Base-by-base conservation (phyloP, 2,888 invertebrate genomes). In the Synanthedon vespiformis region DNA sequence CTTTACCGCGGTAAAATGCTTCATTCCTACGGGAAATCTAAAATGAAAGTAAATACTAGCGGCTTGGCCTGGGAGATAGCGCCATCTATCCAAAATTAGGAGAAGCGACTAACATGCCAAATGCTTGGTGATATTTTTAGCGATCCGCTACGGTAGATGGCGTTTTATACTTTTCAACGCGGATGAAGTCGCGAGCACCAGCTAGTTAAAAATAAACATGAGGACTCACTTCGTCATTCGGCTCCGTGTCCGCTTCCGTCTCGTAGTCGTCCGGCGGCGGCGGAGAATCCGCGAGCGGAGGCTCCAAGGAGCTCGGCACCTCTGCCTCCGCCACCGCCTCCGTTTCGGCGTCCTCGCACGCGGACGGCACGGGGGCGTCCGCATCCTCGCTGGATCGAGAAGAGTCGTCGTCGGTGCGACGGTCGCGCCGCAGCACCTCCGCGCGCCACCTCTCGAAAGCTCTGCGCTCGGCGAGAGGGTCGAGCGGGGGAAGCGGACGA, bases 391-490 rank as follows among this genome's bases (percentile, higher is more conserved):
- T 72, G 49, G 77, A 77, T 53, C 70, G 77, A 5, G 60, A 59
- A 41, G 66, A 64, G 57, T 70, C 74, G 49, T 61, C 68, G 52
- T 57, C 66, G 55, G 60, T 51, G 50, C 52, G 49, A 34, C 40
- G 4, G 50, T 51, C 54, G 50, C 68, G 67, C 14, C 74, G 69
- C 55, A 77, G 59, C 56, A 77, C 72, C 52, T 70, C 73, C 16
- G 71, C 75, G 3, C 80, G 79, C 82, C 83, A 82, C 3, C 74
- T 74, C 55, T 80, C 80, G 67, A 81, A 82, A 41, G 82, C 82
- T 54, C 70, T 72, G 5, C 81, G 67, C 64, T 80, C 80, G 13
- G 73, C 76, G 51, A 57, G 64, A 56, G 75, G 72, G 63, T 76
- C 77, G 10, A 56, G 60, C 48, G 64, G 63, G 52, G 67, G 60